Evolutionary conservation across 2,797 vertebrate species (phyloP), one percentile per base, ranked within the genome.

Genomic region (Smutsia gigantea): DNA sequence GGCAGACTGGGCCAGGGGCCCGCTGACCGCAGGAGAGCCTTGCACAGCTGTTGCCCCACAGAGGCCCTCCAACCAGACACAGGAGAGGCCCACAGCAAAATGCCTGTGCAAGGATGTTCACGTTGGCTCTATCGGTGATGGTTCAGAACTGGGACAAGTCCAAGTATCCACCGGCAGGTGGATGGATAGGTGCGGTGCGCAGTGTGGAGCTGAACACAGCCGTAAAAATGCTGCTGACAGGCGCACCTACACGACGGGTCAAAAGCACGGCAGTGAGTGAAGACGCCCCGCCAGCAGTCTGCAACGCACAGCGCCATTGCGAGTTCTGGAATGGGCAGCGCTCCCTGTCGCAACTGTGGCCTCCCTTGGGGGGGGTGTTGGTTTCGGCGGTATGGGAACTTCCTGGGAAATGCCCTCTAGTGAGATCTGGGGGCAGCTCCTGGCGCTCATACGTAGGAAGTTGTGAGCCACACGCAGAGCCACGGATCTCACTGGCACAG

Each of bases 81-180:
- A 23, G 2, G 21, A 1, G 39, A 29, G n/a, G 86, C 83, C 81
- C 10, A 5, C 42, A 9, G 53, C 1, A 21, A 63, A 29, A 18
- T 4, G 46, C 69, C 5, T 4, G 3, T 11, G 17, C 64, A 4
- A 19, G 71, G 39, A 15, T 15, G 5, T 11, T 23, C 55, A 18
- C 1, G 0, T 0, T 1, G 0, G 1, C 18, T 13, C 21, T 7
- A 0, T 9, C 7, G 19, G 0, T 12, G 63, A 57, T 0, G 13
- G 4, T 85, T 37, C 37, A 29, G 23, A 63, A n/a, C 1, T 4
- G 3, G 25, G 37, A 71, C 27, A 23, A 17, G 27, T 9, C 3
- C n/a, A 31, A 17, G n/a, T 0, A 23, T 27, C 27, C 17, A 2
- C 31, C 25, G 4, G 1, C 2, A 87, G 42, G 39, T 11, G n/a